These are phyloP conservation scores for Apeltes quadracus DNA, from an alignment of 2,113 vertebrate species.

Conservation along the genomic window DNA sequence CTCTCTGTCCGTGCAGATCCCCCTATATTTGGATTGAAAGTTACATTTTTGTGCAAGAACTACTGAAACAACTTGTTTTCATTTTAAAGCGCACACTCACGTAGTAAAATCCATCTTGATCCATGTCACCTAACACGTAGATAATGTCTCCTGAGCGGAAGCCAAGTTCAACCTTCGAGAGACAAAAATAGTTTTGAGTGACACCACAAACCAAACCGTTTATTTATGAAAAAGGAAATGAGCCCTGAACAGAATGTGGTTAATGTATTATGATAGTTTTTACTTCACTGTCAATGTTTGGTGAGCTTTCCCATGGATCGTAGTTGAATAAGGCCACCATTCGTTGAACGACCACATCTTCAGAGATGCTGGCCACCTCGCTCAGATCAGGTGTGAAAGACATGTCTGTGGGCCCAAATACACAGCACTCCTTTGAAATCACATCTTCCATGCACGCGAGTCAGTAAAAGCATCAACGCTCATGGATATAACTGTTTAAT, in stretches of 20 bases:
- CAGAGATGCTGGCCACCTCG: constrained; percentile 53
- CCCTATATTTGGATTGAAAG: constrained; percentile 78
- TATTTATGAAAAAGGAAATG: not conserved
- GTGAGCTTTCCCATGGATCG: constrained; percentile 92
- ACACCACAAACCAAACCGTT: not conserved
- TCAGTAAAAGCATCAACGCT: not conserved
- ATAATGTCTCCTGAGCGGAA: constrained; percentile 91
- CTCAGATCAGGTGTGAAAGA: constrained; percentile 59
- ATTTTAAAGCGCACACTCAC: constrained; percentile 78
- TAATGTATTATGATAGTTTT: constrained; percentile 1
- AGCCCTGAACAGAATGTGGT: too few relatives aligned
- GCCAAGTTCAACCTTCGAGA: constrained; percentile 86
- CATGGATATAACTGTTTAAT: not conserved
- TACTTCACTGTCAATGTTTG: constrained; percentile 91
- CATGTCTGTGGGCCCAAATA: constrained; percentile 28
- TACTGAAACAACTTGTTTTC: not conserved
- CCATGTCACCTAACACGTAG: constrained; percentile 90
- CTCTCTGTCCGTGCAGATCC: constrained; percentile 86
- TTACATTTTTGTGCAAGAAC: not conserved
- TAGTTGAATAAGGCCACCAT: constrained; percentile 97
- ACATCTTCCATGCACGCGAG: not conserved
- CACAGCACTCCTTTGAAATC: not conserved
- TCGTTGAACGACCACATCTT: constrained; percentile 70
- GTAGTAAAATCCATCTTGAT: constrained; percentile 93
- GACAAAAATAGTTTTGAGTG: not conserved